Evolutionary conservation across 2,113 vertebrate genomes (phyloP).

Genomic region (Corythaixoides concolor): DNA sequence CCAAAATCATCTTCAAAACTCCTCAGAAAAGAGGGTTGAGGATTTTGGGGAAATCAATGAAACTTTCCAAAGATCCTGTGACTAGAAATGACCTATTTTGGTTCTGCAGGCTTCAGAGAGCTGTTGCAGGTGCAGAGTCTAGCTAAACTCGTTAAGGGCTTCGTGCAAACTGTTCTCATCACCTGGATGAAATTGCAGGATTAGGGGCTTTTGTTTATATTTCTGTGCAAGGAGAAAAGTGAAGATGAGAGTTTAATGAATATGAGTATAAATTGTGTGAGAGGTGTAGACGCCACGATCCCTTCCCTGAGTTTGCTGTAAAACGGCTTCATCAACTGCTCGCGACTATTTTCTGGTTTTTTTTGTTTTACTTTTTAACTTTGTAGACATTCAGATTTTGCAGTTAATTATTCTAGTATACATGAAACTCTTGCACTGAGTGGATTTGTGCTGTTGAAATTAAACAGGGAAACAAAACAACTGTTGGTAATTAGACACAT

Average conservation of each 20-base stretch:
- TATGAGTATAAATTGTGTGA: neutral
- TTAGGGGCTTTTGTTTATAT: neutral
- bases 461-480: slow-evolving; percentile 32
- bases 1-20: neutral
- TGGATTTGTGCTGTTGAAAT: slow-evolving; percentile 53
- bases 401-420: slow-evolving; percentile 28
- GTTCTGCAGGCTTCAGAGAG: neutral
- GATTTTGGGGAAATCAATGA: neutral
- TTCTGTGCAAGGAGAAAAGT: neutral
- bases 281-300: neutral
- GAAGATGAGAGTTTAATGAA: neutral
- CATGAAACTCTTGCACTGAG: neutral
- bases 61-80: neutral
- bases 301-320: neutral
- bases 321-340: neutral
- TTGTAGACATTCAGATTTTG: neutral
- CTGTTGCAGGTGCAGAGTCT: neutral
- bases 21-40: neutral
- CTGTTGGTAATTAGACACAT: slow-evolving; percentile 39
- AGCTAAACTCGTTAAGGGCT: neutral
- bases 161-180: neutral
- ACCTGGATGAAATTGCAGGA: neutral
- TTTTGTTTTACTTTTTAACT: neutral
- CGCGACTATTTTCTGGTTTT: neutral
- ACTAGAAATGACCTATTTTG: neutral